phyloP scores from a whole-genome alignment of 2,888 invertebrate genomes.

The Andrena minutula region DNA sequence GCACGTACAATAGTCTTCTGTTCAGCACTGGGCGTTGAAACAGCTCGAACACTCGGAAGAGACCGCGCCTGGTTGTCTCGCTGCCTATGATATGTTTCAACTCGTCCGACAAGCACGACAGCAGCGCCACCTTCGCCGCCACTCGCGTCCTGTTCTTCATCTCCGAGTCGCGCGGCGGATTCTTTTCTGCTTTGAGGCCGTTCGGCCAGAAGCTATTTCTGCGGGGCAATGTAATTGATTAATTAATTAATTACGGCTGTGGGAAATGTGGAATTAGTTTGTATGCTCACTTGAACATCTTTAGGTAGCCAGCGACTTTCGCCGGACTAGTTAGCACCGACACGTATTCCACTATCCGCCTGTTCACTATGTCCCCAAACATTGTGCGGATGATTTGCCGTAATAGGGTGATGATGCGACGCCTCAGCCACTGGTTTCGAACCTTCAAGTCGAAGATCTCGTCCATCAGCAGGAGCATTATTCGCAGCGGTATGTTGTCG shows the following conservation, averaged over 20 bases:
- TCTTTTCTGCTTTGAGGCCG: slow-evolving; percentile 86
- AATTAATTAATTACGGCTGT: neutral
- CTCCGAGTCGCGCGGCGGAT: slow-evolving; percentile 86
- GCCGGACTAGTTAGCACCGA: slow-evolving; percentile 94
- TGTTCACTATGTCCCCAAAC: slow-evolving; percentile 93
- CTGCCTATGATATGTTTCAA: slow-evolving; percentile 95
- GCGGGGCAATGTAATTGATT: slow-evolving; percentile 4
- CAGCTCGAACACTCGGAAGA: slow-evolving; percentile 93
- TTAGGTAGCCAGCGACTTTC: slow-evolving; percentile 94
- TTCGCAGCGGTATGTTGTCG: slow-evolving; percentile 93
- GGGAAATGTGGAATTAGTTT: neutral
- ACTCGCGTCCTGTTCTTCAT: slow-evolving; percentile 92
- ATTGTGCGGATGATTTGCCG: slow-evolving; percentile 92
- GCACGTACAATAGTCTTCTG: slow-evolving; percentile 92
- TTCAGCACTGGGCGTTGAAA: slow-evolving; percentile 95
- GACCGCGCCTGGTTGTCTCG: slow-evolving; percentile 93
- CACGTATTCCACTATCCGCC: slow-evolving; percentile 95
- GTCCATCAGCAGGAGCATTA: slow-evolving; percentile 92
- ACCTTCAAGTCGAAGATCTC: slow-evolving; percentile 94
- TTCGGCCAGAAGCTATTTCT: slow-evolving; percentile 88
- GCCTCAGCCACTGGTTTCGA: slow-evolving; percentile 92
- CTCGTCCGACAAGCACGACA: slow-evolving; percentile 96
- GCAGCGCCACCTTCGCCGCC: slow-evolving; percentile 93
- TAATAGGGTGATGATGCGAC: slow-evolving; percentile 91
- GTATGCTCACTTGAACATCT: slow-evolving; percentile 91